phyloP scores from a whole-genome alignment of 1,140 invertebrate genomes.

The Alviniconcha marisindica region DNA sequence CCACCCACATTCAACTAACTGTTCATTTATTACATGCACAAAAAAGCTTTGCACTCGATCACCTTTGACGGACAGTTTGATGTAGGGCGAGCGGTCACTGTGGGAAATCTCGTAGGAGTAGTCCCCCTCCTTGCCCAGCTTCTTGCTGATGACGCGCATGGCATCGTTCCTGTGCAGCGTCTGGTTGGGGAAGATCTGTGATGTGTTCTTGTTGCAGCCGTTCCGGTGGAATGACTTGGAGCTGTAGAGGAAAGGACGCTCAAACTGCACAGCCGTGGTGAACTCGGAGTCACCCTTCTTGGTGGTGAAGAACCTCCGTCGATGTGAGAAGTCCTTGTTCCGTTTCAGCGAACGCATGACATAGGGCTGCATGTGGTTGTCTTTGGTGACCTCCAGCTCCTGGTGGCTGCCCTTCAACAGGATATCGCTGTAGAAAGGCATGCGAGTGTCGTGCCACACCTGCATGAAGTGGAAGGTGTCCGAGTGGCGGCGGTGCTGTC shows the following conservation, averaged over 20 bases:
- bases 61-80: constrained; percentile 50
- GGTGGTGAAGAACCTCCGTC: constrained; percentile 37
- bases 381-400: constrained; percentile 39
- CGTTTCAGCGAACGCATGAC: constrained; percentile 55
- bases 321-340: constrained; percentile 26
- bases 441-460: constrained; percentile 55
- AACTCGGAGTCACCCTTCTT: constrained; percentile 33
- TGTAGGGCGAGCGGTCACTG: constrained; percentile 44
- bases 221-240: constrained; percentile 58
- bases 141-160: constrained; percentile 49
- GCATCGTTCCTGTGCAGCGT: constrained; percentile 51
- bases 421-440: constrained; percentile 55
- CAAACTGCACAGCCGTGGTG: constrained; percentile 62
- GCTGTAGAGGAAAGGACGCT: constrained; percentile 68
- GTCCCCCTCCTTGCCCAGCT: constrained; percentile 38
- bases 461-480: constrained; percentile 49
- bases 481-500: constrained; percentile 43
- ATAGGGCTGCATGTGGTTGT: constrained; percentile 53
- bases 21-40: not conserved
- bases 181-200: constrained; percentile 63
- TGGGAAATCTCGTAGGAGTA: constrained; percentile 56
- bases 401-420: constrained; percentile 57
- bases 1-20: not conserved
- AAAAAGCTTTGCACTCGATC: too few species aligned
- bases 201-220: constrained; percentile 66